Evolutionary conservation across 1,140 invertebrate genomes (phyloP), one percentile per base, ranked within the genome.

Genomic region (Drosophila ohnishii): DNA sequence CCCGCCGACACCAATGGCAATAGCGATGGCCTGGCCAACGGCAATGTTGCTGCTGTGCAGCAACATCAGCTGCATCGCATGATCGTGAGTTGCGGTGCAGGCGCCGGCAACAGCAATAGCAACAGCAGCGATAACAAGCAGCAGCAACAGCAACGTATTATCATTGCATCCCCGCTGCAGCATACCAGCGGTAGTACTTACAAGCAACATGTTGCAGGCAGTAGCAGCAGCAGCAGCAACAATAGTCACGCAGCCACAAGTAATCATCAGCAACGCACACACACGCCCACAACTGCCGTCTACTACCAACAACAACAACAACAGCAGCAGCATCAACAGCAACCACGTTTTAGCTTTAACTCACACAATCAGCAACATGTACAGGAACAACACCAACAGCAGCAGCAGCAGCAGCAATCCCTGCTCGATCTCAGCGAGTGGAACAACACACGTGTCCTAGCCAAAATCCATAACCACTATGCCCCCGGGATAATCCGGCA

Each of bases 361-460:
- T 70, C 82, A 73, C 62, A 88, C 78, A 89, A 89, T 69, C 73
- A 81, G 75, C 90, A 66, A 73, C 87, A 70, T 80, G 89, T 53
- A 58, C 90, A 59, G 53, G 56, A 75, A 60, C 90, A 56, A 53
- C 61, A 77, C 16, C 75, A 85, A 66, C 80, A 77, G 97, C 78
- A 93, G 94, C 80, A 62, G 14, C 80, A 63, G 14, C 80, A 67
- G 30, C 78, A 72, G 55, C 82, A 81, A 65, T 72, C 80, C 79
- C 56, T 73, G 71, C 94, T 98, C 79, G 96, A 98, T 92, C 93
- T 99, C 77, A 95, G 94, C 82, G 97, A 98, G 91, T 99, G 97
- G 97, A 95, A 95, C 70, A 96, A 97, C 82, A 97, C 98, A 91
- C 93, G 97, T 80, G 96, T 98, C 74, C 93, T 99, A 75, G 97